Evolutionary conservation across 2,113 vertebrate genomes (phyloP), one percentile per base, ranked within the genome.

Genomic region (Limanda limanda): DNA sequence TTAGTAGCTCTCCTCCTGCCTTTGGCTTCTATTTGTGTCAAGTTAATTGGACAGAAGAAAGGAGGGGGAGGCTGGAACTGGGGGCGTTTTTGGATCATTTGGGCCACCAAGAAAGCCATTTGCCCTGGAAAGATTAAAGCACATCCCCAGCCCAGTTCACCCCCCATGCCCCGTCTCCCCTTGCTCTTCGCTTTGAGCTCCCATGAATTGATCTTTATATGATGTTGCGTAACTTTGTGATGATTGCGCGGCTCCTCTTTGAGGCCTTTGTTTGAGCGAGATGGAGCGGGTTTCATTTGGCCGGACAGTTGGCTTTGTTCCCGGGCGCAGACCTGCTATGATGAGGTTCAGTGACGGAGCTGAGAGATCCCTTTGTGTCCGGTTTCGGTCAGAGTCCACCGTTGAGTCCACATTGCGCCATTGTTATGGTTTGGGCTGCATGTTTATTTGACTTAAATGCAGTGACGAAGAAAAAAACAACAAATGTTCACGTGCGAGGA

Each of bases 221-320:
- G 64, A 82, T 67, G 82, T 93, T 91, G 78, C 61, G 58, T 89
- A 93, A 93, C 82, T 82, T 84, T 77, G 81, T 74, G 88, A 79
- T 84, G 83, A 89, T 79, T 79, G 80, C 60, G 2, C 83, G 52
- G 82, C 88, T 71, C 73, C 79, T 89, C 88, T 88, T 91, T 90
- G 90, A 90, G 89, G 68, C 42, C 86, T 91, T 91, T 92, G 89
- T 90, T 83, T 77, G 83, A 79, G 76, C 64, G 76, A 89, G 89
- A 90, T 73, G 86, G 88, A 80, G 89, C 78, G 83, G 60, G 67
- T 88, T 83, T 90, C 83, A 92, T 93, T 88, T 63, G 83, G 83
- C 79, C 60, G 57, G 91, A 87, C 86, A 81, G 84, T 86, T 91
- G 89, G 91, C 91, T 82, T 84, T 77, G 88, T 91, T 92, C 91